Conservation (phyloP, 2,888 invertebrate genomes). For the Bombylius discolor region DNA sequence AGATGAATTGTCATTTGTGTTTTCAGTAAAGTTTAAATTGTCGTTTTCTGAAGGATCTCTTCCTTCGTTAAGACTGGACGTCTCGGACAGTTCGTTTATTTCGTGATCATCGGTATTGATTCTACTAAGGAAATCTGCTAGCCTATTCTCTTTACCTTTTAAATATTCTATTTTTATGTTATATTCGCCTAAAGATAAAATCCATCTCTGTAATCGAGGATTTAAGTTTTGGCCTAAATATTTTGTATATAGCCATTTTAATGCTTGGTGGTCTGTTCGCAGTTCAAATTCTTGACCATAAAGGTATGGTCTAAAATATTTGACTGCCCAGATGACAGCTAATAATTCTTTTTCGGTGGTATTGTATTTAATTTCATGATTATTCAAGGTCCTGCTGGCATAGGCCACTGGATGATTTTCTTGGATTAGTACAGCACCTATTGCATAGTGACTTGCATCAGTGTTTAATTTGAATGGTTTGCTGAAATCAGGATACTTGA, state of each 20-base stretch:
- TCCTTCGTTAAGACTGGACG: too few species aligned
- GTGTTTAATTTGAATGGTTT: neutral
- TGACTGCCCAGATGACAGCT: neutral
- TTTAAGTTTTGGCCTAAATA: neutral
- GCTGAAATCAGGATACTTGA: neutral
- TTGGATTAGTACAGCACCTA: neutral
- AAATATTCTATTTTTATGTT: neutral
- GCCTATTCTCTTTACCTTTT: neutral
- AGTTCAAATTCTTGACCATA: neutral
- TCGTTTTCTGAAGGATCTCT: too few species aligned
- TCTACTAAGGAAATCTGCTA: slow-evolving; percentile 1
- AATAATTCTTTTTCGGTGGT: neutral
- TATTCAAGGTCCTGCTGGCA: neutral
- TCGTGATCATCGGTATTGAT: neutral
- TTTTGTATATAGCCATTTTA: neutral
- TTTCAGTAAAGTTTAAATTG: too few species aligned
- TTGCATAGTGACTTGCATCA: neutral
- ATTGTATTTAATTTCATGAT: neutral
- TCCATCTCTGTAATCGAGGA: neutral
- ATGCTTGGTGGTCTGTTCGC: neutral
- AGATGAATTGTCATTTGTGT: too few species aligned
- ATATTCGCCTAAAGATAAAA: neutral
- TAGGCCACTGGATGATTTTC: neutral
- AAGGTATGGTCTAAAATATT: neutral
- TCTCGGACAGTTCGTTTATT: neutral